phyloP scores from a whole-genome alignment of 2,797 vertebrate species.

The Sebastes diaconus region DNA sequence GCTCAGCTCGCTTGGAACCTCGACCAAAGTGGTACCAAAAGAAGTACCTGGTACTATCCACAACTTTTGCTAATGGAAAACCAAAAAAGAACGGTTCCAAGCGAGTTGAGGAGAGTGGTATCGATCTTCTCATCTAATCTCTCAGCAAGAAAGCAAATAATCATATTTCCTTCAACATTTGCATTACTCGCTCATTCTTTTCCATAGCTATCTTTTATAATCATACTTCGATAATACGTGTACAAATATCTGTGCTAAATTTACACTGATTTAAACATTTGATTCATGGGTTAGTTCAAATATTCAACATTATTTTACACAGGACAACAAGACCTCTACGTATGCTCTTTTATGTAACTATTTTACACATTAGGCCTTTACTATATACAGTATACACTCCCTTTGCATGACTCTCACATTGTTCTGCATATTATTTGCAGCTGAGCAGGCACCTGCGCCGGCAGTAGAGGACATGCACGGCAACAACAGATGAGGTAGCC shows the following conservation, averaged over 20 bases:
- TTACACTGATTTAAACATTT: not conserved
- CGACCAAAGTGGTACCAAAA: not conserved
- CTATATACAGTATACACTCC: not conserved
- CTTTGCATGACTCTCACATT: conserved; percentile 10
- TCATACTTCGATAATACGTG: not conserved
- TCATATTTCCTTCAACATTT: not conserved
- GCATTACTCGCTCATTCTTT: not conserved
- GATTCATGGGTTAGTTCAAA: not conserved
- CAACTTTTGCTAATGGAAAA: not conserved
- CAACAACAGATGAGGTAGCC: conserved; percentile 57
- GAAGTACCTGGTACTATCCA: not conserved
- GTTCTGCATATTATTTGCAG: conserved; percentile 17
- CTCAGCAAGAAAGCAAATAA: not conserved
- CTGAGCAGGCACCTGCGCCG: conserved; percentile 19
- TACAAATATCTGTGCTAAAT: not conserved
- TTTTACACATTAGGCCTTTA: not conserved
- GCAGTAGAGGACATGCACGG: conserved; percentile 38
- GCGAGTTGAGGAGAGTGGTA: not conserved
- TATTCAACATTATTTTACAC: not conserved
- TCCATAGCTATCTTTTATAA: not conserved
- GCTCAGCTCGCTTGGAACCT: not conserved
- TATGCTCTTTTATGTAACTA: not conserved
- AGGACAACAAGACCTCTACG: not conserved
- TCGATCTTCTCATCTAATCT: not conserved
- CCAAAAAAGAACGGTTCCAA: not conserved